A percentile compares a stretch with the other conserved stretches of the same genome.
phyloP scores from a whole-genome alignment of 2,797 vertebrate species.

The Clarias platycephalus region DNA sequence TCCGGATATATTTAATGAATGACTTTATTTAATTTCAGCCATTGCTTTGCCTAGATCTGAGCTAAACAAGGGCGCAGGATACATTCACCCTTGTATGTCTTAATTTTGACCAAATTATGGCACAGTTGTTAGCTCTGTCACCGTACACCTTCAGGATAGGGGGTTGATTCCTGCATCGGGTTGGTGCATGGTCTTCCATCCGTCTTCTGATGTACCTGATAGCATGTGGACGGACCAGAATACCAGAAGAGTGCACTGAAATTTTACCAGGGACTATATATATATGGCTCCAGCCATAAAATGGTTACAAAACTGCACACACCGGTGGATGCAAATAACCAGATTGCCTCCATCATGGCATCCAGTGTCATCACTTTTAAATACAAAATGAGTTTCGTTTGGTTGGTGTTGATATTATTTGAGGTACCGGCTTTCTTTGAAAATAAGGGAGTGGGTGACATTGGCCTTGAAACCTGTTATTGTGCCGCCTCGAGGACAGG shows the following conservation, averaged over 20 bases:
- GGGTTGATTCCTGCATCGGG: too few species aligned
- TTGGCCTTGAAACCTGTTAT: slow-evolving; percentile 79
- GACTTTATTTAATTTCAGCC: too few species aligned
- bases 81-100: neutral
- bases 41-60: neutral
- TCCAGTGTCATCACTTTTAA: neutral
- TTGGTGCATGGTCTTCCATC: too few species aligned
- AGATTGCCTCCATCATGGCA: neutral
- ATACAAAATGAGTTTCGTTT: neutral
- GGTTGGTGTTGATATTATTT: slow-evolving; percentile 20
- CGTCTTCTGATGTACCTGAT: too few species aligned
- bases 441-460: slow-evolving; percentile 58
- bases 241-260: too few species aligned
- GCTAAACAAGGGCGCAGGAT: neutral
- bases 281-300: too few species aligned
- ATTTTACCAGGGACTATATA: too few species aligned
- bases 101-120: neutral
- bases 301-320: neutral
- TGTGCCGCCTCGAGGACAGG: slow-evolving; percentile 76
- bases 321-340: too few species aligned
- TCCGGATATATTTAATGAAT: neutral
- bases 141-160: too few species aligned
- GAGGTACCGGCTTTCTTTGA: slow-evolving; percentile 45
- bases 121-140: too few species aligned
- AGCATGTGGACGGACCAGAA: too few species aligned